phyloP scores from a whole-genome alignment of 2,797 vertebrate species.

The Gallirallus australis region DNA sequence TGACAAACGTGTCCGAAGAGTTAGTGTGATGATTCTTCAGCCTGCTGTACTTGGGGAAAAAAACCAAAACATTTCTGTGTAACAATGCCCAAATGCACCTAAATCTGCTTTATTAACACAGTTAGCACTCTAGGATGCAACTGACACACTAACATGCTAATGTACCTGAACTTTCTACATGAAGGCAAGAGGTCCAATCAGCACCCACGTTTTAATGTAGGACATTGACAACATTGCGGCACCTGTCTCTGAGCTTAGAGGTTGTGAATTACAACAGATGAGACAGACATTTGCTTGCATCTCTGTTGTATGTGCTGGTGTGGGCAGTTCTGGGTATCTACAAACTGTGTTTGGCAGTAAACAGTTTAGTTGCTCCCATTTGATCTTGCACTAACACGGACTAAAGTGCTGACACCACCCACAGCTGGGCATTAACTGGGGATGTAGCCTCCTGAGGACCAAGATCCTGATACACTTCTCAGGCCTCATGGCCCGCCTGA shows the following conservation, averaged over 20 bases:
- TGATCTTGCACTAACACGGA: not conserved
- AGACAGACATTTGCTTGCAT: not conserved
- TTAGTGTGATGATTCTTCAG: not conserved
- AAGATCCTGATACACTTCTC: not conserved
- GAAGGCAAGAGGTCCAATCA: not conserved
- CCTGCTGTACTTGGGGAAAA: not conserved
- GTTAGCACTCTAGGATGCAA: not conserved
- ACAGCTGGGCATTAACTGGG: fast-evolving
- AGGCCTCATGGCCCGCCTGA: not conserved
- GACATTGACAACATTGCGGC: not conserved
- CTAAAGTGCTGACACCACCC: not conserved
- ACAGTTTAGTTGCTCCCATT: not conserved
- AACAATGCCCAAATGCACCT: not conserved
- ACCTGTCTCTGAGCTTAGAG: not conserved
- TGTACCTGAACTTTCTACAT: not conserved
- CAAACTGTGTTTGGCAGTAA: not conserved
- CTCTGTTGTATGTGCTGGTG: not conserved
- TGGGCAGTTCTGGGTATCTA: not conserved
- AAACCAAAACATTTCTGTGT: not conserved
- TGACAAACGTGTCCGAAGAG: not conserved
- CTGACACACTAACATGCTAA: not conserved
- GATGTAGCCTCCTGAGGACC: not conserved
- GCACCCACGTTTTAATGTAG: not conserved
- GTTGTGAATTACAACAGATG: not conserved
- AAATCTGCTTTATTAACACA: not conserved